Base-by-base conservation (phyloP, 2,797 vertebrate species). In the Mastacembelus armatus region DNA sequence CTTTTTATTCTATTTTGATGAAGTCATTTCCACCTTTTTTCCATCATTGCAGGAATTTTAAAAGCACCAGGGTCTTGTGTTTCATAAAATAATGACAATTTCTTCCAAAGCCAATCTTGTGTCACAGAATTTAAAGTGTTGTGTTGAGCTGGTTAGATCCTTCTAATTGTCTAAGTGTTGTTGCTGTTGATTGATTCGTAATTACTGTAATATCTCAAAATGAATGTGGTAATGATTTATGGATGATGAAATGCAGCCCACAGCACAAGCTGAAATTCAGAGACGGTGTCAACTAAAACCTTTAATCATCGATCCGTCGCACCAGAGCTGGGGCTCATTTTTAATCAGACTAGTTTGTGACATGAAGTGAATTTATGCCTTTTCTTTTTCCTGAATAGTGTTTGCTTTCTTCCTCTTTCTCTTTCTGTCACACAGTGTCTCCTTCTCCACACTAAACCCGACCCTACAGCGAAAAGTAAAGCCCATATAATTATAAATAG, bases 401-500 rank as follows among this genome's bases (percentile, higher is more conserved):
- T 56, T 35, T 2, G 9, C 51, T 50, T n/a, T 54, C 44, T 27
- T 40, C 48, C 19, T 16, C 16, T 24, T 18, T 45, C 26, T 33
- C 24, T 39, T 16, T 62, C 22, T 5, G 14, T 27, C 30, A 48
- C 47, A 12, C 14, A 54, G 22, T 36, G 10, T 45, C 12, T 64
- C 42, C 22, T 14, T 61, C 27, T 69, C 49, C 32, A 15, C 1
- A 7, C 11, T 47, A 36, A 56, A 66, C 44, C 52, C 29, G 35
- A 60, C 35, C 42, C 12, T 71, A 4, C 18, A 48, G 2, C 8
- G n/a, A 66, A 71, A 74, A 54, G 58, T 21, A 35, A 59, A 50
- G 38, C n/a, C n/a, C n/a, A n/a, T n/a, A 26, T 16, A 18, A 26
- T 60, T 83, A 66, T 59, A 55, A 65, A 79, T 70, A 73, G 71